A percentile compares a stretch with the other conserved stretches of the same genome.
phyloP scores from a whole-genome alignment of 2,797 vertebrate species.

The Eulemur albifrons region DNA sequence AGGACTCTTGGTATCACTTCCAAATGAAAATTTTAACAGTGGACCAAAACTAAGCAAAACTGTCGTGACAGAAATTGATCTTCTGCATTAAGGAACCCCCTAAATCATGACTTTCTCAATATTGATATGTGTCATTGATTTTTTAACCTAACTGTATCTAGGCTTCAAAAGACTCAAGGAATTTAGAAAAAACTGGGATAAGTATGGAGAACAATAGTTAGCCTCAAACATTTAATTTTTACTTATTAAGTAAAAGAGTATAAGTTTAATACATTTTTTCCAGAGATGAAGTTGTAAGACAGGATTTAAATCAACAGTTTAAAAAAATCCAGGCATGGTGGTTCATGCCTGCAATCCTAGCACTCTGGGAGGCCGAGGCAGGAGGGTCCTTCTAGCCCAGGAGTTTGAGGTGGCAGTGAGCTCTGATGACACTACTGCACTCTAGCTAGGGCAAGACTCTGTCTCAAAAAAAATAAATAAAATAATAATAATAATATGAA shows the following conservation, averaged over 20 bases:
- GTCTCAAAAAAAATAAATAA: not conserved
- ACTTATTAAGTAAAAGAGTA: not conserved
- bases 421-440: not conserved
- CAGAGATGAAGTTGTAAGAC: not conserved
- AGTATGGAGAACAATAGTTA: not conserved
- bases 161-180: not conserved
- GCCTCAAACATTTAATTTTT: not conserved
- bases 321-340: not conserved
- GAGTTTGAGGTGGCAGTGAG: not conserved
- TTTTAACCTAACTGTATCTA: conserved; percentile 26
- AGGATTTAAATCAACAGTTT: conserved; percentile 2
- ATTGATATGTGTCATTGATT: not conserved
- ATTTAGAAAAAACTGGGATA: not conserved
- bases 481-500: not conserved
- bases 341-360: not conserved
- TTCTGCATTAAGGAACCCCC: not conserved
- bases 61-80: not conserved
- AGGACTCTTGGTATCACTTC: not conserved
- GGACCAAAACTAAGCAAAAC: not conserved
- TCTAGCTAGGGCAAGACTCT: not conserved
- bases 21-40: conserved; percentile 30
- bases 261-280: not conserved
- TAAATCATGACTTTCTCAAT: not conserved
- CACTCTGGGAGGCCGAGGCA: not conserved
- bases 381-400: not conserved